Evolutionary conservation across 2,113 vertebrate genomes (phyloP).

Genomic region (Siphamia tubifer): DNA sequence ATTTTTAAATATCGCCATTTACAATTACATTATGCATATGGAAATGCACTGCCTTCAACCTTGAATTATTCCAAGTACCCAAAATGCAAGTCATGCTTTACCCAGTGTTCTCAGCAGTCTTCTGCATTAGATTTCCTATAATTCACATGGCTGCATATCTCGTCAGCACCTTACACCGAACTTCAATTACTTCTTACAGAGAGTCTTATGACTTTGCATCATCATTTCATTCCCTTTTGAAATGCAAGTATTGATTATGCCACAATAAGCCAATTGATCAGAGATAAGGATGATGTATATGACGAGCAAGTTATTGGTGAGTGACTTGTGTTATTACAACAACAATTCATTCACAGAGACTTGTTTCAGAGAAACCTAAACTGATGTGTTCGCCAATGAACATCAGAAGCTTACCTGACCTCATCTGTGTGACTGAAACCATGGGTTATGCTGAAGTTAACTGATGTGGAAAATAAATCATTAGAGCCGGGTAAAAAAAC

Average conservation of each 20-base stretch:
- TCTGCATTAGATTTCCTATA: slow-evolving; percentile 46
- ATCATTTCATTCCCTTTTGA: too few relatives aligned
- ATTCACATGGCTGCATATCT: background rate
- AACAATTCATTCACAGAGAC: too few relatives aligned
- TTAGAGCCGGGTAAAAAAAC: too few relatives aligned
- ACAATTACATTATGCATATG: too few relatives aligned
- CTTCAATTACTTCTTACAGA: background rate
- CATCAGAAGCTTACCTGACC: slow-evolving; percentile 8
- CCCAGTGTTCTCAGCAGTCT: slow-evolving; percentile 24
- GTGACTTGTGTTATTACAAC: too few relatives aligned
- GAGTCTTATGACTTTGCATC: too few relatives aligned
- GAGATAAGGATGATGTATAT: too few relatives aligned
- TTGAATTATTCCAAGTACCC: slow-evolving; percentile 2
- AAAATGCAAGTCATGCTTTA: slow-evolving; percentile 38
- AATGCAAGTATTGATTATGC: too few relatives aligned
- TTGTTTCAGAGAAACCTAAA: background rate
- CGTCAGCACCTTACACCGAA: background rate
- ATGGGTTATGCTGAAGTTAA: slow-evolving; percentile 27
- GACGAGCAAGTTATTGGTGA: too few relatives aligned
- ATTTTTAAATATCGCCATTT: too few relatives aligned
- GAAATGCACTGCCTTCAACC: too few relatives aligned
- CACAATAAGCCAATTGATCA: too few relatives aligned
- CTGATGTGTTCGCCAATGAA: background rate
- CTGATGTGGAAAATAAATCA: slow-evolving; percentile 26
- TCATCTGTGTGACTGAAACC: slow-evolving; percentile 39